A percentile compares a stretch with the other conserved stretches of the same genome.
Evolutionary conservation across 2,888 invertebrate genomes (phyloP).

Genomic region (Drosophila quinaria): DNA sequence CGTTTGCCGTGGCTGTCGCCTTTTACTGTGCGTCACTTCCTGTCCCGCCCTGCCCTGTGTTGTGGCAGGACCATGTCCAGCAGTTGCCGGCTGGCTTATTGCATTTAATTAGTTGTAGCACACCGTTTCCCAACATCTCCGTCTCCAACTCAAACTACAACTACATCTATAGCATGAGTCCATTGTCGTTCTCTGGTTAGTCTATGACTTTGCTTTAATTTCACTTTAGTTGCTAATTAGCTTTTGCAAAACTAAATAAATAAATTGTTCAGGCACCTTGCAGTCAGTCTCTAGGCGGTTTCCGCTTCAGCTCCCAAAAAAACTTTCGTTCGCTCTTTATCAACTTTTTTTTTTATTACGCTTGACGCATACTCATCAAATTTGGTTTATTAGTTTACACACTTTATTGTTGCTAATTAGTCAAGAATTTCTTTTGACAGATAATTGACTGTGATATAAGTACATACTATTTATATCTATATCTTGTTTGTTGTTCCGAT

Average conservation of each 20-base stretch:
- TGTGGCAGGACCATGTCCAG: slow-evolving; percentile 48
- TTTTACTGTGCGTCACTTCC: slow-evolving; percentile 38
- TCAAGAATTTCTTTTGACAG: slow-evolving; percentile 3
- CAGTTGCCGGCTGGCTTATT: slow-evolving; percentile 72
- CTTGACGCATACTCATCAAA: slow-evolving; percentile 26
- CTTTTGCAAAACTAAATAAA: slow-evolving; percentile 73
- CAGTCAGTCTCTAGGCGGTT: slow-evolving; percentile 45
- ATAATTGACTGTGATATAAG: slow-evolving; percentile 13
- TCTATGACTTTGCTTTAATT: slow-evolving; percentile 74
- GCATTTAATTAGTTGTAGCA: slow-evolving; percentile 84
- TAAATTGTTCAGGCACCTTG: slow-evolving; percentile 68
- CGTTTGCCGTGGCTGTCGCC: slow-evolving; percentile 32
- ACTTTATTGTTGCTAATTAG: slow-evolving; percentile 45
- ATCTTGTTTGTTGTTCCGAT: slow-evolving; percentile 7
- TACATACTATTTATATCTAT: slow-evolving; percentile 2
- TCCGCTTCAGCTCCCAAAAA: slow-evolving; percentile 40
- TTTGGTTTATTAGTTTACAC: slow-evolving; percentile 46
- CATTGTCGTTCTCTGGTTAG: slow-evolving; percentile 43
- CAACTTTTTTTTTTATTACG: slow-evolving; percentile 38
- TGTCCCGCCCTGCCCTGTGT: slow-evolving; percentile 17
- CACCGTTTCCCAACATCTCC: slow-evolving; percentile 46
- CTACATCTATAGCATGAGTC: slow-evolving; percentile 16
- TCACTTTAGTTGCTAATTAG: slow-evolving; percentile 81
- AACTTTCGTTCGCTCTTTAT: slow-evolving; percentile 26
- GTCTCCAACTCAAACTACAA: not conserved